Conservation (phyloP, 2,797 vertebrate species). For the Protosalanx chinensis region DNA sequence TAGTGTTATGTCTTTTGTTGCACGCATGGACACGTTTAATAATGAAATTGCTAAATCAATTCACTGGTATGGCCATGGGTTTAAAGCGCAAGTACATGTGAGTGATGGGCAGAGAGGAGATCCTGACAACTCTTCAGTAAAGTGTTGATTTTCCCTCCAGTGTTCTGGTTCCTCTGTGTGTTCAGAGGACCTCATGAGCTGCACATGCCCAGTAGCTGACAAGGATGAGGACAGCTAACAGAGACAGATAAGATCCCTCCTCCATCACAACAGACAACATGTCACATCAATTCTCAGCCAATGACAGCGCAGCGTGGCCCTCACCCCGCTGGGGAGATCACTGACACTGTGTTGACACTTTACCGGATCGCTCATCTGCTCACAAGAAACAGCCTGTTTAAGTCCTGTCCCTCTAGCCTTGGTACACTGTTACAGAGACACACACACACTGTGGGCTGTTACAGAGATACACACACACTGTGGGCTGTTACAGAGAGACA, state of each 20-base stretch:
- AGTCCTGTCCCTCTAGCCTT: constrained; percentile 29
- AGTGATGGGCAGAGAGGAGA: too few relatives aligned
- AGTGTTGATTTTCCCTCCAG: too few relatives aligned
- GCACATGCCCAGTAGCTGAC: background rate
- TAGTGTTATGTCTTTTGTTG: too few relatives aligned
- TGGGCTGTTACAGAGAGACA: too few relatives aligned
- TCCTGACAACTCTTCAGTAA: too few relatives aligned
- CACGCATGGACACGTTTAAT: too few relatives aligned
- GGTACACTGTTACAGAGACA: constrained; percentile 21
- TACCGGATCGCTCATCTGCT: constrained; percentile 31
- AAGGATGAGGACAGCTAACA: constrained; percentile 1
- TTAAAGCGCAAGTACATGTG: too few relatives aligned
- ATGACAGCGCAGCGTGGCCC: constrained; percentile 17
- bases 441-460: constrained; percentile 32
- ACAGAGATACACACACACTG: constrained; percentile 21
- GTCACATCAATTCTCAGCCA: constrained; percentile 23
- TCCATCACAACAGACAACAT: constrained; percentile 13
- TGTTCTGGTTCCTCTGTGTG: too few relatives aligned
- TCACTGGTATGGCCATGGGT: too few relatives aligned
- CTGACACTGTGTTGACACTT: constrained; percentile 21
- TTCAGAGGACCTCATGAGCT: too few relatives aligned
- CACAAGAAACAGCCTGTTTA: constrained; percentile 25
- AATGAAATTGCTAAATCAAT: too few relatives aligned
- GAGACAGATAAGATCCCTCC: background rate
- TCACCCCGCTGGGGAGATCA: background rate